Percentiles rank a stretch among this genome's conserved stretches.
These are phyloP conservation scores for Cinara cedri DNA, from an alignment of 2,888 invertebrate genomes.

Conservation along the genomic window DNA sequence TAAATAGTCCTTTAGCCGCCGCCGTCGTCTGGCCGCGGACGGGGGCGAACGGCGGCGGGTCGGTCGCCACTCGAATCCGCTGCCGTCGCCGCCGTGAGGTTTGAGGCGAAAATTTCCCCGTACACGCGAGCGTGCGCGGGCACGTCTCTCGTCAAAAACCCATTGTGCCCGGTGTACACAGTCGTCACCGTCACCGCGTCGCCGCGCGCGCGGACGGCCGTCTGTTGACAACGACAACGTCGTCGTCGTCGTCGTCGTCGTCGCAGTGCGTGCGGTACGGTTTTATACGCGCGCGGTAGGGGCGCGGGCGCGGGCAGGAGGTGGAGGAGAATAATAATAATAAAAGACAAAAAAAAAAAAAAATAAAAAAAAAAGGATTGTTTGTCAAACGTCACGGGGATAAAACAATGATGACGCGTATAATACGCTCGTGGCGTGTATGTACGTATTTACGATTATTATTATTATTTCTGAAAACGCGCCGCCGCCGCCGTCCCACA, in stretches of 20 bases:
- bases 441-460: slow-evolving; percentile 51
- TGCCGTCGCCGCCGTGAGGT: slow-evolving; percentile 30
- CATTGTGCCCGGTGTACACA: slow-evolving; percentile 16
- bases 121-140: slow-evolving; percentile 3
- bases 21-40: too few relatives aligned
- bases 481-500: slow-evolving; percentile 22
- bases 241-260: slow-evolving; percentile 24
- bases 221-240: neutral
- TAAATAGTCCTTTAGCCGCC: slow-evolving; percentile 50
- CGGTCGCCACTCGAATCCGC: slow-evolving; percentile 23
- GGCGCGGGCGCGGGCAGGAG: neutral
- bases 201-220: too few relatives aligned
- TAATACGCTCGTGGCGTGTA: neutral
- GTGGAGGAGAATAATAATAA: slow-evolving; percentile 22
- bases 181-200: neutral
- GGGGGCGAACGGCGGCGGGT: slow-evolving; percentile 1
- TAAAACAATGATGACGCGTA: slow-evolving; percentile 51
- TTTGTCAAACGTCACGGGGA: slow-evolving; percentile 56
- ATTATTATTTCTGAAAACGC: slow-evolving; percentile 42
- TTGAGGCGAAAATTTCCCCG: slow-evolving; percentile 42
- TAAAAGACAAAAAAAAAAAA: slow-evolving; percentile 37
- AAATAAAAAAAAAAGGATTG: slow-evolving; percentile 55
- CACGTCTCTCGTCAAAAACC: slow-evolving; percentile 49
- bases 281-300: neutral
- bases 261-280: too few relatives aligned